These are phyloP conservation scores for Heliconius erato DNA, from an alignment of 2,888 invertebrate genomes.

Conservation along the genomic window DNA sequence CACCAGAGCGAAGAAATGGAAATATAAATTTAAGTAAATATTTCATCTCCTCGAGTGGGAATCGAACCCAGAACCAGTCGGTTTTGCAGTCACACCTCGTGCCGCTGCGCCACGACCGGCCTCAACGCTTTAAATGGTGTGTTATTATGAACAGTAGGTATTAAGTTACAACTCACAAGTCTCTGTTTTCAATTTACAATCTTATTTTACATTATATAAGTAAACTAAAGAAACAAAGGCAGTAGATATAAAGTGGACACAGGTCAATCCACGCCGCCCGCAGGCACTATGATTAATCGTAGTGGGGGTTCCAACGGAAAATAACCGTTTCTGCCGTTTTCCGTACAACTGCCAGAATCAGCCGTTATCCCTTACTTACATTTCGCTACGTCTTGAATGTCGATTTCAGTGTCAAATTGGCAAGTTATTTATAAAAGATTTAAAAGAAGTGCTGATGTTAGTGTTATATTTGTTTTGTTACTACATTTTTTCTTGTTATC, in stretches of 20 bases:
- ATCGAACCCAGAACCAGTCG: too few species aligned
- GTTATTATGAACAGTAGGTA: too few species aligned
- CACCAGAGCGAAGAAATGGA: too few species aligned
- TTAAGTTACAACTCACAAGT: too few species aligned
- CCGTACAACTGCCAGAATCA: constrained; percentile 76
- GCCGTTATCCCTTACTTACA: constrained; percentile 41
- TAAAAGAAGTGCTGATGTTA: not conserved
- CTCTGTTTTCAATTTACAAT: too few species aligned
- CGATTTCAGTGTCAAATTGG: constrained; percentile 35
- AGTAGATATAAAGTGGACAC: constrained; percentile 20
- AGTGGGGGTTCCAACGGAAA: constrained; percentile 67
- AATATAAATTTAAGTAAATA: too few species aligned
- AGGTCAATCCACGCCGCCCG: constrained; percentile 77
- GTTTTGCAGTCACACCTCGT: too few species aligned
- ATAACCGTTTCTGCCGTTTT: constrained; percentile 83
- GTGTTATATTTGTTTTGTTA: not conserved
- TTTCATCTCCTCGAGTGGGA: too few species aligned
- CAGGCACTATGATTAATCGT: constrained; percentile 79
- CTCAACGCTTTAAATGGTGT: too few species aligned
- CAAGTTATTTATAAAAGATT: constrained; percentile 8
- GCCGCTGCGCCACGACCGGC: too few species aligned
- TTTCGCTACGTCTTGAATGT: constrained; percentile 33
- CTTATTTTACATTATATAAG: too few species aligned
- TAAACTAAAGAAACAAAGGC: not conserved
- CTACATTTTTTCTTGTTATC: not conserved